Evolutionary conservation across 2,797 vertebrate species (phyloP), one percentile per base, ranked within the genome.

Genomic region (Gorsachius magnificus): DNA sequence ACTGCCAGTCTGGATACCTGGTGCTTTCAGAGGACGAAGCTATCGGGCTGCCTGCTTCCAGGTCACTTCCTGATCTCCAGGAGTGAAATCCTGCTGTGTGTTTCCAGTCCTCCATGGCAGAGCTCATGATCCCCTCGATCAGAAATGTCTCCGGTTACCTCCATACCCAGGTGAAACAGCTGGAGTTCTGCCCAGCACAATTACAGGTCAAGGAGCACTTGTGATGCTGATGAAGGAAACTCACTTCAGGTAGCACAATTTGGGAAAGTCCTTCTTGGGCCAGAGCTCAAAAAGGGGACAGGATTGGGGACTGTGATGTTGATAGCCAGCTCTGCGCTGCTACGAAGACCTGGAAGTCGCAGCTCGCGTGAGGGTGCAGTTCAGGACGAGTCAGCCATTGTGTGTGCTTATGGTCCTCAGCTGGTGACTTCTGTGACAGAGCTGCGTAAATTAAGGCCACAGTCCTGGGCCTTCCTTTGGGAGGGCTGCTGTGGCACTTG

Each of bases 301-400:
- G 72, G 29, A 16, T 7, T 33, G 60, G 63, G 63, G 90, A 14
- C 5, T 11, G 16, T 0, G 0, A 1, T 50, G 33, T 10, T 8
- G 1, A 0, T 24, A 36, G 45, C 41, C 7, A 2, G 33, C 17
- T 51, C 53, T 56, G 15, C 0, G 4, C 4, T n/a, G 15, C 66
- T 68, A 4, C 6, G 1, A 26, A 61, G 50, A 36, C 36, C 41
- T 75, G 63, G n/a, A 72, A 48, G 29, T 54, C 1, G 0, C 10
- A 56, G 58, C 29, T 70, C 2, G 0, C 2, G 26, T 19, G 28
- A n/a, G 15, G 53, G 20, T 19, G 22, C 16, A 17, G 45, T 26
- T 85, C 31, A 28, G 61, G n/a, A 58, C 0, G 4, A 18, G n/a
- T 56, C 33, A 2, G 33, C 50, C 4, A 3, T 6, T 2, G 1